phyloP scores from a whole-genome alignment of 2,797 vertebrate species.

The Cyprinodon diabolis region DNA sequence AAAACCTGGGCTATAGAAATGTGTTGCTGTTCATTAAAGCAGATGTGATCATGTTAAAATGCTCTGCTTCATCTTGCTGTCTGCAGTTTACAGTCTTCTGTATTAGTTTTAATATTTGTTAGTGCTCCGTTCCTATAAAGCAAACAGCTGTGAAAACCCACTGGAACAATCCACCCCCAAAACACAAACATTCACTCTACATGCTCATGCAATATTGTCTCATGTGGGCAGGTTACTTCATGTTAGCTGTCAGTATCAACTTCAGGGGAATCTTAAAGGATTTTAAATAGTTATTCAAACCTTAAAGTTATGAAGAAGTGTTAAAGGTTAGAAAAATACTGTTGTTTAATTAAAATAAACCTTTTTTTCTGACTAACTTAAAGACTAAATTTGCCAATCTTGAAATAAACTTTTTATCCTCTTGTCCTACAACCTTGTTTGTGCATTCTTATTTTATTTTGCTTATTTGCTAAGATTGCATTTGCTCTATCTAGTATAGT shows the following conservation, averaged over 20 bases:
- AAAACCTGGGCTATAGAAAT: not conserved
- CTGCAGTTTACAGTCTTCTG: not conserved
- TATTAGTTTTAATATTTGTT: constrained; percentile 8
- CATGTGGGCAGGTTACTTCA: constrained; percentile 3
- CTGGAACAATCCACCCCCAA: not conserved
- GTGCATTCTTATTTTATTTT: not conserved
- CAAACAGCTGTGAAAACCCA: not conserved
- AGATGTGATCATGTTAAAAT: not conserved
- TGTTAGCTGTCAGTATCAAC: not conserved
- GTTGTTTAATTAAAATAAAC: not conserved
- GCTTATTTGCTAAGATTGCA: not conserved
- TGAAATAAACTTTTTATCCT: not conserved
- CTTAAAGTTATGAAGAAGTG: too few species aligned
- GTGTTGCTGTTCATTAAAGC: not conserved
- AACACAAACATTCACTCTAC: not conserved
- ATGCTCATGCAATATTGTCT: not conserved
- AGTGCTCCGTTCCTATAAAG: not conserved
- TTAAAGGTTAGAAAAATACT: not conserved
- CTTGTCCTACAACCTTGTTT: not conserved
- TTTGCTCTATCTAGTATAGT: not conserved
- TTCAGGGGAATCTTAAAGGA: not conserved
- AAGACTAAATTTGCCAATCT: not conserved
- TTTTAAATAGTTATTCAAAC: not conserved
- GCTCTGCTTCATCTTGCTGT: not conserved
- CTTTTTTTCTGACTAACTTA: not conserved